Base-by-base conservation (phyloP, 2,113 vertebrate species). In the Rhizomys pruinosus region DNA sequence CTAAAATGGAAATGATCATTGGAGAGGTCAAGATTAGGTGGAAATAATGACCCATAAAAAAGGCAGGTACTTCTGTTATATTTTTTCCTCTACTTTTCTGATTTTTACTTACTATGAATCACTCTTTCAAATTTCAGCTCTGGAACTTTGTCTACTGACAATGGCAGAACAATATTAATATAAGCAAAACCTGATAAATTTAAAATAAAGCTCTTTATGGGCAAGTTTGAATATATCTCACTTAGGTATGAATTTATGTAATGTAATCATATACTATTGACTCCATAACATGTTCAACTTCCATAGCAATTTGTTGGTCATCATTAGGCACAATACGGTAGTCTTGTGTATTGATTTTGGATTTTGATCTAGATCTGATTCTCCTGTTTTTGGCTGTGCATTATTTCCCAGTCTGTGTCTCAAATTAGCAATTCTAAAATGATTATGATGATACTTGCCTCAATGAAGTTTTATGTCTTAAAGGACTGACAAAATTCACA, bases 81-180 rank as follows among this genome's bases (percentile, higher is more conserved):
- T 76, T 22, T 29, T 63, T 74, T 64, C 2, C 5, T 25, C 63
- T 82, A 76, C 0, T 23, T 77, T 88, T 23, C 7, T 34, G 15
- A 3, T 9, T 89, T 84, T 82, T 84, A 91, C 77, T 92, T 93
- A n/a, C 3, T 69, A 69, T 81, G 68, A 91, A 82, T 87, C 94
- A 68, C 32, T 89, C 39, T 39, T 78, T 77, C 47, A 94, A 42
- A 87, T 90, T 90, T 95, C 44, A 93, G 4, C 63, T 57, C 57
- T 47, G 25, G 17, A 16, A 73, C 23, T 69, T 87, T 86, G 63
- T 37, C 39, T 69, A 39, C 73, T 11, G 63, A 34, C 94, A 78
- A 69, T 93, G 47, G 5, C 15, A 87, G 42, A 91, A 91, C 13
- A 63, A n/a, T 20, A 52, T 93, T 71, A 42, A 27, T 71, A 25